These are phyloP conservation scores for Lathronympha strigana DNA, from an alignment of 2,888 invertebrate genomes.

Conservation along the genomic window DNA sequence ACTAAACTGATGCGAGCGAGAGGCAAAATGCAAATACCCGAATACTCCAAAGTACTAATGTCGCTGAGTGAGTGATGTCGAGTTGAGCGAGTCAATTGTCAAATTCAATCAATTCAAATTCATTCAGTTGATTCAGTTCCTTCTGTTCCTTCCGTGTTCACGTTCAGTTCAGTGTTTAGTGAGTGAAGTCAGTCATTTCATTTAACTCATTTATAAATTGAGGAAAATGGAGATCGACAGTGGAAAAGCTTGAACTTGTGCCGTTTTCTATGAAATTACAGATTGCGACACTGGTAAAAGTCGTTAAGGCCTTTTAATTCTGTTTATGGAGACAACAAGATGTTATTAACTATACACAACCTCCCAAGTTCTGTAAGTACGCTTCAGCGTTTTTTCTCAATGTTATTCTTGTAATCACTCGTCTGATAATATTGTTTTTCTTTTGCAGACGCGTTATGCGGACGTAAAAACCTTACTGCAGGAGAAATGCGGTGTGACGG, in stretches of 20 bases:
- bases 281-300: not conserved
- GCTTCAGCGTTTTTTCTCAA: not conserved
- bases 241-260: not conserved
- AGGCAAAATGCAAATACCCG: too few species aligned
- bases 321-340: slow-evolving; percentile 18
- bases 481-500: slow-evolving; percentile 53
- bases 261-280: not conserved
- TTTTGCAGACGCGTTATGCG: slow-evolving; percentile 50
- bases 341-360: slow-evolving; percentile 42
- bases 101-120: too few species aligned
- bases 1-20: too few species aligned
- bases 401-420: not conserved
- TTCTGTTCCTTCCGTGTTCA: too few species aligned
- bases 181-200: too few species aligned
- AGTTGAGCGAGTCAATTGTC: too few species aligned
- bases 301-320: not conserved
- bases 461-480: slow-evolving; percentile 55
- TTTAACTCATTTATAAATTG: too few species aligned
- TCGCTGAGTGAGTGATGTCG: too few species aligned
- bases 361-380: slow-evolving; percentile 39
- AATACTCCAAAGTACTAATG: too few species aligned
- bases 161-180: too few species aligned
- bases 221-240: not conserved
- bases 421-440: not conserved
- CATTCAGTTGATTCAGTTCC: too few species aligned